phyloP scores from a whole-genome alignment of 1,140 invertebrate genomes.

The Adoxophyes honmai region DNA sequence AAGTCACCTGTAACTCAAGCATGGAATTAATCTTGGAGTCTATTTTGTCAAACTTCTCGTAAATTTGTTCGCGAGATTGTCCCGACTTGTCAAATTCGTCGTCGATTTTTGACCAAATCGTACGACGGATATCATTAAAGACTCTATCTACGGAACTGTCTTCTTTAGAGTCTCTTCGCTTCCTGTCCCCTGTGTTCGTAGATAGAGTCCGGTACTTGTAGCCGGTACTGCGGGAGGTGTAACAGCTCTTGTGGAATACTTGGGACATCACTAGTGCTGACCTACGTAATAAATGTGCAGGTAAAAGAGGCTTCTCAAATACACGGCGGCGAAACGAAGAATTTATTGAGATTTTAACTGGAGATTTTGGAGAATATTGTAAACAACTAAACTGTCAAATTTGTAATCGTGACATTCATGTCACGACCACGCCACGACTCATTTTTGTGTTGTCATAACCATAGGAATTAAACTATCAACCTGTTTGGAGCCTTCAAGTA shows the following conservation, averaged over 20 bases:
- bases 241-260: conserved; percentile 52
- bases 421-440: no score
- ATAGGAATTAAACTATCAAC: no score
- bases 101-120: conserved; percentile 37
- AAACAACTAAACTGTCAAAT: no score
- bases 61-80: conserved; percentile 36
- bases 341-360: no score
- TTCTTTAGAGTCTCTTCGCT: conserved; percentile 37
- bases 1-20: conserved; percentile 34
- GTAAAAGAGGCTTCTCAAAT: no score
- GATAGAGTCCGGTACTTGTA: conserved; percentile 63
- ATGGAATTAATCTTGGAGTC: conserved; percentile 51
- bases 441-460: no score
- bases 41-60: conserved; percentile 46
- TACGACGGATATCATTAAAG: conserved; percentile 45
- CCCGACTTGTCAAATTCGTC: conserved; percentile 39
- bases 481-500: no score
- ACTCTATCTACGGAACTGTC: background rate
- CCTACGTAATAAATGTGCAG: no score
- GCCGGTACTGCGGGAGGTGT: conserved; percentile 47
- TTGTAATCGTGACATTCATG: no score
- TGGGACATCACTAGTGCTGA: conserved; percentile 43
- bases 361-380: no score
- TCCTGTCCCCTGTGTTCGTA: conserved; percentile 51
- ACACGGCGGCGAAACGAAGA: no score